These are phyloP conservation scores for Kuschelorhynchus macadamiae DNA, from an alignment of 2,888 invertebrate species.

Conservation along the genomic window DNA sequence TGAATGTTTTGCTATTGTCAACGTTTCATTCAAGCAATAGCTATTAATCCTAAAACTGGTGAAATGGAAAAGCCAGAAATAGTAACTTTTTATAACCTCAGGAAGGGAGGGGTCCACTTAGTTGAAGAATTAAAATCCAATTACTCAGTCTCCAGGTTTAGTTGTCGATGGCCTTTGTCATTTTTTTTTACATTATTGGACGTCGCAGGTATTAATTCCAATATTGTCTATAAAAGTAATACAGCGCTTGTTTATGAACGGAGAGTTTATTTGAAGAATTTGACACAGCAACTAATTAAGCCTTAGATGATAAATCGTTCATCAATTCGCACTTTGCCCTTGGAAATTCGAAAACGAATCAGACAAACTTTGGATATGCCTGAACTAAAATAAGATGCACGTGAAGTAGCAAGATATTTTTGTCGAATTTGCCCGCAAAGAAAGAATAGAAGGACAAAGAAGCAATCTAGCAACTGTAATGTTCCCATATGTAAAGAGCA, in stretches of 20 bases:
- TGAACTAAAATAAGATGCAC: not conserved
- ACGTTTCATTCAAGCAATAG: not conserved
- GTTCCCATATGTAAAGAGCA: too few relatives aligned
- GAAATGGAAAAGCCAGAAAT: too few relatives aligned
- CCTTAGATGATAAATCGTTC: not conserved
- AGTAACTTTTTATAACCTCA: not conserved
- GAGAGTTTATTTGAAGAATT: slow-evolving; percentile 3
- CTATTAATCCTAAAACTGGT: slow-evolving; percentile 2
- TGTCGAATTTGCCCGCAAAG: not conserved
- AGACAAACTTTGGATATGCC: not conserved
- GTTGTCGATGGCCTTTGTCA: not conserved
- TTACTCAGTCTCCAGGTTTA: slow-evolving; percentile 1
- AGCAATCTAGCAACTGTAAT: slow-evolving; percentile 2
- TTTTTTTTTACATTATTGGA: not conserved
- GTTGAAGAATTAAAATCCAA: not conserved
- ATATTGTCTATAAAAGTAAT: slow-evolving; percentile 1
- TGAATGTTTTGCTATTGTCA: not conserved
- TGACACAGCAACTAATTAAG: not conserved
- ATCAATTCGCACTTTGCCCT: not conserved
- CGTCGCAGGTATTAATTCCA: not conserved
- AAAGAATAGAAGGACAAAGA: slow-evolving; percentile 1
- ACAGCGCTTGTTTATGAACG: not conserved
- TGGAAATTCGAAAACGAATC: not conserved
- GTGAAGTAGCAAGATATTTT: not conserved
- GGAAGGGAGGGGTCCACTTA: not conserved